Evolutionary conservation across 1,140 invertebrate genomes (phyloP).

Genomic region (Drosophila navojoa): DNA sequence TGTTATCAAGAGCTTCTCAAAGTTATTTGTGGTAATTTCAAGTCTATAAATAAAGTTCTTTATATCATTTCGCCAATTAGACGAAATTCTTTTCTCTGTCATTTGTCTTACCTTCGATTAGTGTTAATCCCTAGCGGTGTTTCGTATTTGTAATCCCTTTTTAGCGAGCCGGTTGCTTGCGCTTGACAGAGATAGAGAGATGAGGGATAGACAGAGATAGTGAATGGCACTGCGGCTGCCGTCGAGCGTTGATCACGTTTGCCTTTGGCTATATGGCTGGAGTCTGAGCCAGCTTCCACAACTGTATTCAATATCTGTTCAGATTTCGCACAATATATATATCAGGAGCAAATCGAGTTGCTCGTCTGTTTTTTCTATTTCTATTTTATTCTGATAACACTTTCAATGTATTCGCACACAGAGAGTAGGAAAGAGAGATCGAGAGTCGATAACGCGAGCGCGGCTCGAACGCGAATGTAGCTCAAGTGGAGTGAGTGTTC

Average conservation of each 20-base stretch:
- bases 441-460: constrained; percentile 13
- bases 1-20: too few species aligned
- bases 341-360: constrained; percentile 44
- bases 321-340: constrained; percentile 55
- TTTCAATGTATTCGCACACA: constrained; percentile 11
- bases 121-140: constrained; percentile 53
- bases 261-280: constrained; percentile 11
- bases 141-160: constrained; percentile 48
- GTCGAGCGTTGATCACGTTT: constrained; percentile 32
- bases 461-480: constrained; percentile 21
- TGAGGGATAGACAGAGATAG: neutral
- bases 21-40: neutral
- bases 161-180: neutral
- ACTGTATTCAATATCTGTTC: constrained; percentile 39
- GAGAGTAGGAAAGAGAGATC: neutral
- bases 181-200: neutral
- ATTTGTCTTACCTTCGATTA: constrained; percentile 58
- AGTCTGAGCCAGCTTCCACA: neutral
- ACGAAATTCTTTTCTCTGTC: neutral
- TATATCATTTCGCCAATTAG: neutral
- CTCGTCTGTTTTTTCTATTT: constrained; percentile 45
- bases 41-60: neutral
- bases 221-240: constrained; percentile 61
- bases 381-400: constrained; percentile 3
- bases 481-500: constrained; percentile 5